phyloP scores from a whole-genome alignment of 2,113 vertebrate genomes.

The Malurus cyaneus region DNA sequence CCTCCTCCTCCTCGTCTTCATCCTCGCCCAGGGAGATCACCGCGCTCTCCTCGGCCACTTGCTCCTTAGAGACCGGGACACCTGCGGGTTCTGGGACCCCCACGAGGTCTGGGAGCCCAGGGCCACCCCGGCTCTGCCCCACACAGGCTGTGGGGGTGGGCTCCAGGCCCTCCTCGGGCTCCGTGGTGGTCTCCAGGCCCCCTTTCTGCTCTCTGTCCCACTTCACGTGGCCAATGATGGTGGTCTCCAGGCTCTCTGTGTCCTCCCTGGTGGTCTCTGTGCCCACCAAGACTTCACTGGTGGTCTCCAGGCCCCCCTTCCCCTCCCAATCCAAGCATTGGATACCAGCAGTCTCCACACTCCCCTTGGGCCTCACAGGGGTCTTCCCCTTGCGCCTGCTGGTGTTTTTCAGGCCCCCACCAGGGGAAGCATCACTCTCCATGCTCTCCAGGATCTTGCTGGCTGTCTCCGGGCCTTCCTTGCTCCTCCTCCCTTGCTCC shows the following conservation, averaged over 20 bases:
- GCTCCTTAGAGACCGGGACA: background rate
- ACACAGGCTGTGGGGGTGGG: background rate
- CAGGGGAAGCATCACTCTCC: fast-evolving
- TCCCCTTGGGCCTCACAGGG: background rate
- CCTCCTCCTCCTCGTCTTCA: background rate
- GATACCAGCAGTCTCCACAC: fast-evolving
- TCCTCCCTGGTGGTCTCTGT: background rate
- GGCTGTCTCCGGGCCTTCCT: background rate
- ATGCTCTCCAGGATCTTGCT: fast-evolving
- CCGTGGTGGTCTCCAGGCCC: fast-evolving
- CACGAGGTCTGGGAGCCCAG: fast-evolving
- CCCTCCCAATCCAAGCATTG: background rate
- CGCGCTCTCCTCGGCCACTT: background rate
- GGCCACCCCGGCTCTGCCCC: background rate
- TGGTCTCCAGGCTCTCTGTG: fast-evolving
- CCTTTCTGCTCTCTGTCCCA: background rate
- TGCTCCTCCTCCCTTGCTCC: background rate
- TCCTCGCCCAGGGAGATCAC: background rate
- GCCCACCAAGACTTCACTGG: background rate
- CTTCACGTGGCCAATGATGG: fast-evolving
- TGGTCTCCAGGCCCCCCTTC: background rate
- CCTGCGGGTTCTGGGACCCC: background rate
- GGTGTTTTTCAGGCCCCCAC: background rate
- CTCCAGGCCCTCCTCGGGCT: background rate
- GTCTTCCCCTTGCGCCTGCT: background rate